A percentile compares a stretch with the other conserved stretches of the same genome.
Conservation (phyloP, 2,888 invertebrate genomes). For the Himalopsyche tibetana region DNA sequence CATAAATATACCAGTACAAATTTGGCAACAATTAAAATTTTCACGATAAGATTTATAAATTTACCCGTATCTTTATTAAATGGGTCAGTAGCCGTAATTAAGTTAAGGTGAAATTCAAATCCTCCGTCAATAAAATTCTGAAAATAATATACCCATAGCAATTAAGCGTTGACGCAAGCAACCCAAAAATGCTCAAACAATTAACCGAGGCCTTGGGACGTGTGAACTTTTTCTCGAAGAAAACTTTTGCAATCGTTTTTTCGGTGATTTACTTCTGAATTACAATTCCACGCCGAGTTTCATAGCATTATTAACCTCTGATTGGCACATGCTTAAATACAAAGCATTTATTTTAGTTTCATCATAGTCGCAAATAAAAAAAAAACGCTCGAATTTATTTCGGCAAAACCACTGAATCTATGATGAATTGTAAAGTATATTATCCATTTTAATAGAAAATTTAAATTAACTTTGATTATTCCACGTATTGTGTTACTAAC, state of each 20-base stretch:
- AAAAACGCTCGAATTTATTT: background rate
- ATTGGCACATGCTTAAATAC: constrained; percentile 6
- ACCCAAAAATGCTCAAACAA: background rate
- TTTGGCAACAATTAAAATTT: too few relatives aligned
- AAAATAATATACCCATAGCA: background rate
- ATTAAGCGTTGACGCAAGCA: constrained; percentile 11
- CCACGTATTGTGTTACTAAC: too few relatives aligned
- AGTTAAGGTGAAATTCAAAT: background rate
- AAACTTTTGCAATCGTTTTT: constrained; percentile 16
- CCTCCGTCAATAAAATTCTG: background rate
- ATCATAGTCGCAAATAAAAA: background rate
- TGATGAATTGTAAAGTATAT: too few relatives aligned
- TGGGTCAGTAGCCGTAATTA: background rate
- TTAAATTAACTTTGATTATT: too few relatives aligned
- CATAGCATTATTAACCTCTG: constrained; percentile 11
- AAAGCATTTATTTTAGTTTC: constrained; percentile 26
- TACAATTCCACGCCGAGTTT: constrained; percentile 5
- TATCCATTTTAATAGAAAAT: too few relatives aligned
- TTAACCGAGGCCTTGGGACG: constrained; percentile 26
- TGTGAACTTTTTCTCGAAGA: constrained; percentile 23
- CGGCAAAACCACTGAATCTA: too few relatives aligned
- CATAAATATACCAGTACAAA: too few relatives aligned
- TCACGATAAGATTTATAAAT: too few relatives aligned
- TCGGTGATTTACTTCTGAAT: constrained; percentile 29
- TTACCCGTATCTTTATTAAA: too few relatives aligned